Base-by-base conservation (phyloP, 2,888 invertebrate species). In the Aspidiotus rigidus region DNA sequence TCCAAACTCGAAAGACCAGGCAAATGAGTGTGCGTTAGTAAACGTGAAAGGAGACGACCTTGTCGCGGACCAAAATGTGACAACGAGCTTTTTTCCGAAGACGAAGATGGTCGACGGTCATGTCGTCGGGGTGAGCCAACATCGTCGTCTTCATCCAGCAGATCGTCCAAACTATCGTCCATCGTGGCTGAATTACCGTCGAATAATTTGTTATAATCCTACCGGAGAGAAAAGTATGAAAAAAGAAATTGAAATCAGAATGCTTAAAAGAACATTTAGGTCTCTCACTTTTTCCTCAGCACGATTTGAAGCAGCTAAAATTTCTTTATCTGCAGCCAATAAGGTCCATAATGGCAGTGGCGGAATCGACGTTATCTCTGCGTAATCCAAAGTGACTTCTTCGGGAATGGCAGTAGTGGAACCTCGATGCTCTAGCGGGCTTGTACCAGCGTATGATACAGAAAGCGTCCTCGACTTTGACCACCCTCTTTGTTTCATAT, bases 361-460 rank as follows among this genome's bases (percentile, higher is more conserved):
- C 0, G 99, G 95, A 74, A 99, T 95, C n/a, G 97, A 94, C 2
- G 92, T 92, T 71, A 98, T 89, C 79, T 99, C 98, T 0, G 95
- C 90, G 77, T 96, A 96, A 79, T 94, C 94, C 67, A 94, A 79
- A 73, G 89, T 90, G 54, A 93, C 82, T 76, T 94, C 94, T 77
- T 94, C 93, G 0, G 90, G 88, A 74, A 90, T 88, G 74, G 76
- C 77, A 72, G 87, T 87, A 74, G 88, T 89, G 13, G 88, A 87
- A n/a, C 86, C 86, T 57, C 87, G 78, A 69, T 86, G 85, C 75
- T 88, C 92, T 72, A 87, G 80, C 71, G 91, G 92, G 76, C 91
- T 90, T 62, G 84, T 75, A 42, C 76, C 76, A 15, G 86, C 86
- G 78, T 90, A 92, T 76, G 91, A 91, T 69, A 93, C 90, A 69